Evolutionary conservation across 2,888 invertebrate species (phyloP).

Genomic region (Conistra vaccinii): DNA sequence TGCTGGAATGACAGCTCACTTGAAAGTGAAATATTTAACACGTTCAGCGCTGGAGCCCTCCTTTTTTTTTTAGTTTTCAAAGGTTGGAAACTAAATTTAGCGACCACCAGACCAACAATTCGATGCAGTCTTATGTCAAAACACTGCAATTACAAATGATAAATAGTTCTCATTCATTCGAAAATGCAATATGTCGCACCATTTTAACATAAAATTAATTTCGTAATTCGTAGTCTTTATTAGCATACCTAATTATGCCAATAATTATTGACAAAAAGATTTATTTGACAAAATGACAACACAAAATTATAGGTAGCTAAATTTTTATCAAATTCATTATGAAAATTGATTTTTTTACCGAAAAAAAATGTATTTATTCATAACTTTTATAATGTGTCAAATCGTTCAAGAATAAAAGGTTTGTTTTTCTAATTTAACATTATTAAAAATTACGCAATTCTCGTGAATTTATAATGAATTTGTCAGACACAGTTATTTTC

Average conservation of each 20-base stretch:
- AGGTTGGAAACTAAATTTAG: no score
- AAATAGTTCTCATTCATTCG: background rate
- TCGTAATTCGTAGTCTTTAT: slow-evolving; percentile 7
- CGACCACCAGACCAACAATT: background rate
- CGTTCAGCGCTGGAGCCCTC: no score
- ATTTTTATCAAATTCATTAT: slow-evolving; percentile 32
- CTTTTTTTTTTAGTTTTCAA: no score
- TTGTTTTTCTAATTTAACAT: background rate
- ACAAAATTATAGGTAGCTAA: slow-evolving; percentile 12
- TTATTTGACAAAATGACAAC: slow-evolving; percentile 37
- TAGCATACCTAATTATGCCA: slow-evolving; percentile 36
- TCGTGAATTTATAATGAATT: slow-evolving; percentile 4
- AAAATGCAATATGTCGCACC: slow-evolving; percentile 1
- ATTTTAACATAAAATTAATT: slow-evolving; percentile 19
- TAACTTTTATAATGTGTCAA: background rate
- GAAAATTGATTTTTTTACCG: slow-evolving; percentile 10
- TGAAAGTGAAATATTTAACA: no score
- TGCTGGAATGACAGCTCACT: no score
- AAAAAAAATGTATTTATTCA: slow-evolving; percentile 24
- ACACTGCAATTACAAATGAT: background rate
- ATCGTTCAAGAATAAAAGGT: background rate
- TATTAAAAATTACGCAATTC: slow-evolving; percentile 18
- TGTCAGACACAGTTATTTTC: slow-evolving; percentile 14
- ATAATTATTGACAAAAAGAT: slow-evolving; percentile 16
- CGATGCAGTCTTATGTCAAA: background rate